Percentiles rank a stretch among this genome's conserved stretches.
Conservation (phyloP, 2,888 invertebrate species). For the Phrixothrix hirtus region DNA sequence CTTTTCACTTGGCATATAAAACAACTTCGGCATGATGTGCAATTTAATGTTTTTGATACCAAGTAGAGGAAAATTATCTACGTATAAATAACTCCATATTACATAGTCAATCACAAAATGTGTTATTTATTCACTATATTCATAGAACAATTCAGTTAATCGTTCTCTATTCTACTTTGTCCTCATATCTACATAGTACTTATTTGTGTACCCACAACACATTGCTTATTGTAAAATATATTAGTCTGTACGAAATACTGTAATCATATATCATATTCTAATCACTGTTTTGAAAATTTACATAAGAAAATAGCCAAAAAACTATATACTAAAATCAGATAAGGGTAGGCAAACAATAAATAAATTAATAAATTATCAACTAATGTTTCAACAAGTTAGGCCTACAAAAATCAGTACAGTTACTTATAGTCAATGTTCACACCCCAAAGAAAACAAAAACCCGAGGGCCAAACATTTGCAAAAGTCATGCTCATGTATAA, state of each 20-base stretch:
- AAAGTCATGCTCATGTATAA: too few relatives aligned
- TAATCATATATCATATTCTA: constrained; percentile 17
- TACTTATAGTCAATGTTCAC: too few relatives aligned
- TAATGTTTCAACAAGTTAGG: too few relatives aligned
- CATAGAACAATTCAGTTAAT: constrained; percentile 18
- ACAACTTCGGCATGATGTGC: too few relatives aligned
- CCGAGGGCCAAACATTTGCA: too few relatives aligned
- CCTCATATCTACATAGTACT: constrained; percentile 10
- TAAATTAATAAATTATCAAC: too few relatives aligned
- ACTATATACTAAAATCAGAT: too few relatives aligned
- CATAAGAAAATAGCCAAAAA: too few relatives aligned
- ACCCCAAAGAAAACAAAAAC: too few relatives aligned
- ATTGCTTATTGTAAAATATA: constrained; percentile 39
- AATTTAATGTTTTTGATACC: constrained; percentile 9
- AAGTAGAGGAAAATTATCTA: constrained; percentile 10
- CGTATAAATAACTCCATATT: constrained; percentile 4
- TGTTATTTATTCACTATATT: constrained; percentile 14
- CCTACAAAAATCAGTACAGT: too few relatives aligned
- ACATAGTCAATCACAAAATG: constrained; percentile 27
- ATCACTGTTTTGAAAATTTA: too few relatives aligned
- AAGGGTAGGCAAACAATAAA: too few relatives aligned
- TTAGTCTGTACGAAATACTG: constrained; percentile 21
- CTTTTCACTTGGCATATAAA: constrained; percentile 14
- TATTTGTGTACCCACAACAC: constrained; percentile 39
- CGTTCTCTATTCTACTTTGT: constrained; percentile 10